These are phyloP conservation scores for Lottia scabra DNA, from an alignment of 2,888 invertebrate genomes.

Conservation along the genomic window DNA sequence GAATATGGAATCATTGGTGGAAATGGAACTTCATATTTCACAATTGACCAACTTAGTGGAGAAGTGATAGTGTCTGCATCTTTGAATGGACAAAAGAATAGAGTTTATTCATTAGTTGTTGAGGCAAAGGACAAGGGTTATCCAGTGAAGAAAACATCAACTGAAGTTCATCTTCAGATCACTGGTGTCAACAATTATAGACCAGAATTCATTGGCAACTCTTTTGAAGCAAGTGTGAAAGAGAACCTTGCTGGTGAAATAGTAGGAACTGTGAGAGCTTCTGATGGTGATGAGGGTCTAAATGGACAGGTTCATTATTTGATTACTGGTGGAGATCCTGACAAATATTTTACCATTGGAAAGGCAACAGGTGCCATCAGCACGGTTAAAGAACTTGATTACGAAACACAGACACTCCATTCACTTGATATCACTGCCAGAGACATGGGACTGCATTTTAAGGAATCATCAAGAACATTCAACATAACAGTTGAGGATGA, in stretches of 20 bases:
- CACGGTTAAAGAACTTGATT: constrained; percentile 85
- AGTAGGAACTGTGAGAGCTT: constrained; percentile 84
- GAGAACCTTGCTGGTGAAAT: constrained; percentile 92
- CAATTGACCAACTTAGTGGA: constrained; percentile 83
- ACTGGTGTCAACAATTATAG: constrained; percentile 86
- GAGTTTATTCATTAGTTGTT: constrained; percentile 78
- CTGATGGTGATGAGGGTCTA: constrained; percentile 87
- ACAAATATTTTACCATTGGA: constrained; percentile 84
- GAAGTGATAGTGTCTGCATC: constrained; percentile 78
- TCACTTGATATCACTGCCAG: constrained; percentile 87
- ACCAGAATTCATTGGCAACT: constrained; percentile 82
- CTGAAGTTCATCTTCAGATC: constrained; percentile 72
- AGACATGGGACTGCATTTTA: constrained; percentile 86
- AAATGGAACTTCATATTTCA: constrained; percentile 82
- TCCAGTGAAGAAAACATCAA: constrained; percentile 85
- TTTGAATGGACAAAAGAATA: constrained; percentile 71
- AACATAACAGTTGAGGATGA: constrained; percentile 91
- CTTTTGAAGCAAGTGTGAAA: constrained; percentile 90
- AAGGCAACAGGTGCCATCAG: constrained; percentile 82
- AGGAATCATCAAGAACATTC: constrained; percentile 82
- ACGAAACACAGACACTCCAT: constrained; percentile 86
- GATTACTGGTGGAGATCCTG: constrained; percentile 77
- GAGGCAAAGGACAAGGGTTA: constrained; percentile 88
- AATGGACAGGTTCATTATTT: constrained; percentile 88
- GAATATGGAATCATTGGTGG: constrained; percentile 80